These are phyloP conservation scores for Neosalanx taihuensis DNA, from an alignment of 2,797 vertebrate species.

Conservation along the genomic window DNA sequence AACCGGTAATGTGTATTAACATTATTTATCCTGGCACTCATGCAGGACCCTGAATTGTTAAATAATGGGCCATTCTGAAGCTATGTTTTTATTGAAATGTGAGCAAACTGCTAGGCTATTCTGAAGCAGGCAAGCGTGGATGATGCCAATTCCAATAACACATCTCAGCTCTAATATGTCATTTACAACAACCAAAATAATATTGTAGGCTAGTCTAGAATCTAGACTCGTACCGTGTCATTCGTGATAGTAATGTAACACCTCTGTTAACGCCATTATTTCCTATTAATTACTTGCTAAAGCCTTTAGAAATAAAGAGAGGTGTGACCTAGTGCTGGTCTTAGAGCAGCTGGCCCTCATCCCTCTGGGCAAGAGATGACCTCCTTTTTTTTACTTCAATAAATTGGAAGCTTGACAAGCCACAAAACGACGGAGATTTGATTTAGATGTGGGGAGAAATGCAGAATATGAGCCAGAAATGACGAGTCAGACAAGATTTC, in stretches of 20 bases:
- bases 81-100: neutral
- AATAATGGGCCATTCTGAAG: neutral
- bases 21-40: neutral
- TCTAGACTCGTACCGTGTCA: conserved; percentile 40
- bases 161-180: conserved; percentile 46
- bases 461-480: conserved; percentile 71
- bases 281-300: conserved; percentile 68
- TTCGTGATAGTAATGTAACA: conserved; percentile 55
- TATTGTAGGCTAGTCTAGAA: conserved; percentile 50
- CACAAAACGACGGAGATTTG: conserved; percentile 60
- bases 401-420: conserved; percentile 71
- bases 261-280: conserved; percentile 70
- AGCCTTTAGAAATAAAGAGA: conserved; percentile 59
- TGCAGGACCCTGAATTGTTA: neutral
- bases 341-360: conserved; percentile 75
- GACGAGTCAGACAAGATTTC: conserved; percentile 61
- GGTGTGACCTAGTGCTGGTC: conserved; percentile 72
- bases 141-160: conserved; percentile 47
- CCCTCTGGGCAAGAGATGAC: conserved; percentile 70
- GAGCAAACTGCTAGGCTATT: neutral
- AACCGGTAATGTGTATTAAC: neutral
- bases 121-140: conserved; percentile 38
- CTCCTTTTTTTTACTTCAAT: conserved; percentile 75
- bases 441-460: conserved; percentile 70
- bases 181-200: conserved; percentile 58